phyloP scores from a whole-genome alignment of 2,113 vertebrate species.

The Merops nubicus region DNA sequence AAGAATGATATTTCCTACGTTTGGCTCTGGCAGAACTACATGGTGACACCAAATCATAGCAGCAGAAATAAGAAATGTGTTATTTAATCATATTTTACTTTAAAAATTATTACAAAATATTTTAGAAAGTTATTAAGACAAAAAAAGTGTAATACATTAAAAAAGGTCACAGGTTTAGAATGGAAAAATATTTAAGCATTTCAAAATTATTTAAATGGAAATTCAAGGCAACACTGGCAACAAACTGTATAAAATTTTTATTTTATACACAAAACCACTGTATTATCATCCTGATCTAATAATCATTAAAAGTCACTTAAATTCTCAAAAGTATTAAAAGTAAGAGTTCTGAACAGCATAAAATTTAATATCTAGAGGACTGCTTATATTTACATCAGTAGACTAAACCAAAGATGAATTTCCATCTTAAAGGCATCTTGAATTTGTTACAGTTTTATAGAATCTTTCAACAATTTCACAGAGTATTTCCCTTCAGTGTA shows the following conservation, averaged over 20 bases:
- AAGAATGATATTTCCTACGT: background rate
- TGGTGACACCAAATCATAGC: background rate
- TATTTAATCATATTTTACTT: constrained; percentile 70
- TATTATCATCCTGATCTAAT: background rate
- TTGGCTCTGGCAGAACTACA: background rate
- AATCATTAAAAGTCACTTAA: background rate
- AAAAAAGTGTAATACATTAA: background rate
- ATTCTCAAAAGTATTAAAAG: background rate
- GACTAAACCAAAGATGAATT: background rate
- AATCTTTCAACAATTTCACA: background rate
- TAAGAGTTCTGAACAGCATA: background rate
- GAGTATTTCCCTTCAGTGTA: background rate
- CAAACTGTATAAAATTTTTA: background rate
- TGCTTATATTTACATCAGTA: background rate
- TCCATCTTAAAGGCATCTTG: background rate
- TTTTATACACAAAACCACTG: background rate
- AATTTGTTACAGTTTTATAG: background rate
- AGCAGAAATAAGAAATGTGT: background rate
- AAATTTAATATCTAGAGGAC: background rate
- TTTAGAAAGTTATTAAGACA: background rate
- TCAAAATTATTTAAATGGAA: background rate
- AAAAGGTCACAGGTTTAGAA: constrained; percentile 48
- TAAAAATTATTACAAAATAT: constrained; percentile 62
- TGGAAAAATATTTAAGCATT: constrained; percentile 42
- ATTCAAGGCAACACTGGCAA: constrained; percentile 4